Evolutionary conservation across 1,140 invertebrate genomes (phyloP), one percentile per base, ranked within the genome.

Genomic region (Popillia japonica): DNA sequence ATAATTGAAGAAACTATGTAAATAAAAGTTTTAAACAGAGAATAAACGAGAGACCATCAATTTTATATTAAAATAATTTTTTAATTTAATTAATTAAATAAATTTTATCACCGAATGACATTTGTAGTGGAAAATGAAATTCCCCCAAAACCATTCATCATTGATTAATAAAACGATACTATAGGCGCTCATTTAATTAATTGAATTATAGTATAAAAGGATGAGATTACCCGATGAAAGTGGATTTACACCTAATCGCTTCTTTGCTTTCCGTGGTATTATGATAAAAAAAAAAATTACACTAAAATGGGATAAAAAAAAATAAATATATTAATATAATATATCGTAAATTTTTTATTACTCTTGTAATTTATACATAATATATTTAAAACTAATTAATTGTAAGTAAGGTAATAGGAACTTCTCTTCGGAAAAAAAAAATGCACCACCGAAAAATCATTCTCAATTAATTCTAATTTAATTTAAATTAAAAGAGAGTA

Each of bases 311-410:
- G 17, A 55, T n/a, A 55, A 55, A 55, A 55, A 55, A 55, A 14
- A 55, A 55, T 55, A 55, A 55, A 17, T 55, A 55, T 55, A n/a
- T n/a, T n/a, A n/a, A n/a, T n/a, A 55, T 55, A 17, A 55, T n/a
- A 55, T 6, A 17, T 55, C 14, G 48, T 55, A 55, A 55, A 17
- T 55, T 55, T 55, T 55, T 55, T 55, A 55, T 55, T 55, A 55
- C 48, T 55, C 48, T 55, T 55, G 48, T n/a, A 55, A 55, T 55
- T 55, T 55, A 55, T 55, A 55, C 48, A 55, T 55, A 55, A n/a
- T 55, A 55, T 55, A 55, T 55, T 55, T 55, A 44, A 44, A 44
- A 44, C 3, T n/a, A 55, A 17, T 6, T 55, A 55, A 55, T 17
- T 55, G 11, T 55, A 55, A 55, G 48, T 55, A 55, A 55, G 17